Conservation (phyloP, 2,888 invertebrate species). For the Drosophila pullipes region DNA sequence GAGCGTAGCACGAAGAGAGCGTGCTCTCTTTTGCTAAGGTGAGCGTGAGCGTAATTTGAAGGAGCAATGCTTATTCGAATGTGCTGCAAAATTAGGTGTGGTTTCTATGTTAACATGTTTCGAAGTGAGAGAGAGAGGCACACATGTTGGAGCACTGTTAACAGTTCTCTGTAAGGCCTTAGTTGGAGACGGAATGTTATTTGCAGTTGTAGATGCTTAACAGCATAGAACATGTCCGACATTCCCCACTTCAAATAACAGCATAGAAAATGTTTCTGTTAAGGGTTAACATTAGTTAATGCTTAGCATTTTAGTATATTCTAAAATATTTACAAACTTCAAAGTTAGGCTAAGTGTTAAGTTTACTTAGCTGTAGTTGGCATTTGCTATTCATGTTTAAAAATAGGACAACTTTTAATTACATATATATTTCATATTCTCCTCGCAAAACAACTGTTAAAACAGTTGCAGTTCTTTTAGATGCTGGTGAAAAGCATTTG, state of each 20-base stretch:
- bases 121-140: neutral
- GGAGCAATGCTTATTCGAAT: conserved; percentile 24
- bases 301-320: neutral
- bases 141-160: neutral
- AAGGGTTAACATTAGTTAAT: neutral
- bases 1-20: conserved; percentile 12
- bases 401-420: neutral
- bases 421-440: rapidly evolving
- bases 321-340: neutral
- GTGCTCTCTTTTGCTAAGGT: neutral
- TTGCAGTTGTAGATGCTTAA: neutral
- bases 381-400: neutral
- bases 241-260: neutral
- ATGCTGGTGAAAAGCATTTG: neutral
- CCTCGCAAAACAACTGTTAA: neutral
- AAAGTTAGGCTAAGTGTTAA: neutral
- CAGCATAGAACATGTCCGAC: neutral
- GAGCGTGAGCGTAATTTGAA: neutral
- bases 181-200: neutral
- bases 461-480: neutral
- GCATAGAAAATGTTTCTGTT: neutral
- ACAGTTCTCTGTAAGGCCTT: neutral
- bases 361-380: neutral
- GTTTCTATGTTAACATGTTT: conserved; percentile 16
- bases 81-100: conserved; percentile 3